phyloP scores from a whole-genome alignment of 2,113 vertebrate genomes.

The Erythrolamprus reginae region DNA sequence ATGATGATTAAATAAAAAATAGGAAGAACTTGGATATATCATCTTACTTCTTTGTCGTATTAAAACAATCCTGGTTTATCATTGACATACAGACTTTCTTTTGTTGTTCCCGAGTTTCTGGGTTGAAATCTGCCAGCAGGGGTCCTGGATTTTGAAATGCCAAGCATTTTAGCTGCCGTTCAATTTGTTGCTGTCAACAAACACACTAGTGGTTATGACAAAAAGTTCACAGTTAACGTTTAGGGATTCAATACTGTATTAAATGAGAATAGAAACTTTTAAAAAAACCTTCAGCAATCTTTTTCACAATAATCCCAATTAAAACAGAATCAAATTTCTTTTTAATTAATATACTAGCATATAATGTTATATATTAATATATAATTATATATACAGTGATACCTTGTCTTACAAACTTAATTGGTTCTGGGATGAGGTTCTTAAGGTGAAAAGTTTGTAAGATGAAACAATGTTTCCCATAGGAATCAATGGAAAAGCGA shows the following conservation, averaged over 20 bases:
- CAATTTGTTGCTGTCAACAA: conserved; percentile 67
- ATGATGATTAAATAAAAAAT: neutral
- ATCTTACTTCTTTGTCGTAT: conserved; percentile 67
- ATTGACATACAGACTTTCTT: conserved; percentile 68
- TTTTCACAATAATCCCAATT: neutral
- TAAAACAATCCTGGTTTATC: conserved; percentile 63
- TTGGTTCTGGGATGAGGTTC: too few species aligned
- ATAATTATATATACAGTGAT: too few species aligned
- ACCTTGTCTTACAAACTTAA: too few species aligned
- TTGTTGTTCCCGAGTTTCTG: conserved; percentile 68
- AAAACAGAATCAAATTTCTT: neutral
- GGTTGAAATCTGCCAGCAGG: conserved; percentile 74
- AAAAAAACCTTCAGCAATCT: neutral
- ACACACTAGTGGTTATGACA: conserved; percentile 30
- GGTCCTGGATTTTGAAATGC: conserved; percentile 78
- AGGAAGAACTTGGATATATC: conserved; percentile 11
- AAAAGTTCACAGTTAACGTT: neutral
- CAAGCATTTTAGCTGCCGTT: conserved; percentile 71
- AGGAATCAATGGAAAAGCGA: too few species aligned
- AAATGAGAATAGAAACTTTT: neutral
- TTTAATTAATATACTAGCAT: neutral
- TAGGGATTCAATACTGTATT: neutral
- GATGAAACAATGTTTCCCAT: too few species aligned
- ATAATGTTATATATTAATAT: too few species aligned
- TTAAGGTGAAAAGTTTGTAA: too few species aligned